Evolutionary conservation across 2,797 vertebrate species (phyloP).

Genomic region (Columba guinea): DNA sequence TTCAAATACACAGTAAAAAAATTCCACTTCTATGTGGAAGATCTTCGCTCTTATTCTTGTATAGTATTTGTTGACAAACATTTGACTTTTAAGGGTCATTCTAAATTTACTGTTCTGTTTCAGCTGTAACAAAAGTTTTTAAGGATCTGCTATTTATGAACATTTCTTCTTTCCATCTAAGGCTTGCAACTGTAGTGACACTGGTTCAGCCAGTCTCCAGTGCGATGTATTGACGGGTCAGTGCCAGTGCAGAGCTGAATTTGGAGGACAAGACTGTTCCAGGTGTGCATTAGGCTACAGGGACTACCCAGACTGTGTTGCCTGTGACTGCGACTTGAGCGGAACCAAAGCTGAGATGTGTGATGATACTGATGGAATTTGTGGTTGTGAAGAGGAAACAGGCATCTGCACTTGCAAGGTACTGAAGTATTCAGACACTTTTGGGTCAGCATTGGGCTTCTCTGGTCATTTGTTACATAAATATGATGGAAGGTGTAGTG

Average conservation of each 20-base stretch:
- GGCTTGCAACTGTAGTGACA: slow-evolving; percentile 85
- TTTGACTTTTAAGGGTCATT: background rate
- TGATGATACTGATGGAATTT: slow-evolving; percentile 77
- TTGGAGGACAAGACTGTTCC: slow-evolving; percentile 81
- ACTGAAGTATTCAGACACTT: background rate
- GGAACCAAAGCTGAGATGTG: slow-evolving; percentile 84
- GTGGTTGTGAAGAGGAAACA: slow-evolving; percentile 80
- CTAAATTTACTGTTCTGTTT: background rate
- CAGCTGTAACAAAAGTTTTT: background rate
- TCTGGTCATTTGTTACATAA: background rate
- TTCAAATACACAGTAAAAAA: background rate
- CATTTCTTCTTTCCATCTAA: slow-evolving; percentile 36
- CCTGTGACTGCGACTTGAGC: slow-evolving; percentile 85
- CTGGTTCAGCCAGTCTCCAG: slow-evolving; percentile 79
- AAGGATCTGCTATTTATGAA: background rate
- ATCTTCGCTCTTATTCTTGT: background rate
- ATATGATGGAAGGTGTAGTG: background rate
- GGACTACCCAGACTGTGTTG: slow-evolving; percentile 85
- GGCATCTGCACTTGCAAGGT: slow-evolving; percentile 92
- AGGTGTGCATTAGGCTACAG: slow-evolving; percentile 85
- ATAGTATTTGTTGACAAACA: background rate
- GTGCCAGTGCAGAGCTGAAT: slow-evolving; percentile 83
- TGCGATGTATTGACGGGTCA: slow-evolving; percentile 83
- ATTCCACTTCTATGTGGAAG: background rate
- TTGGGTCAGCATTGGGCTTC: background rate